phyloP scores from a whole-genome alignment of 2,797 vertebrate species.

The Schizothorax lantsangensis region DNA sequence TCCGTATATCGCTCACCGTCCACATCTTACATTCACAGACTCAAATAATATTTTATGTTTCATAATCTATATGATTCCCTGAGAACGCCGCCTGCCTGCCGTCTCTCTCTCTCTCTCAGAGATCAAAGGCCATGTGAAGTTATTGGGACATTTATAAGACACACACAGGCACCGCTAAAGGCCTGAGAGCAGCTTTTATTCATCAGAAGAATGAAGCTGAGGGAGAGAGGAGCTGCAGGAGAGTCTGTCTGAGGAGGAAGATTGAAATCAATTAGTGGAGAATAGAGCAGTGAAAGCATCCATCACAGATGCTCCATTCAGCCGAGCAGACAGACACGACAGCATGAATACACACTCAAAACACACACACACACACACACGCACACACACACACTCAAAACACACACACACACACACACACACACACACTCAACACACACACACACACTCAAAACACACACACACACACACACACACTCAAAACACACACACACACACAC shows the following conservation, averaged over 20 bases:
- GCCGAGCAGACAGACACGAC: slow-evolving; percentile 32
- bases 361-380: neutral
- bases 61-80: slow-evolving; percentile 51
- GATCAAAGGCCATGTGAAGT: slow-evolving; percentile 75
- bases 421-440: no score
- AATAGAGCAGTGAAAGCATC: slow-evolving; percentile 57
- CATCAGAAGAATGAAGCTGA: slow-evolving; percentile 49
- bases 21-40: slow-evolving; percentile 46
- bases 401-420: neutral
- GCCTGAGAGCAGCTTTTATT: slow-evolving; percentile 60
- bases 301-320: slow-evolving; percentile 37
- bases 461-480: no score
- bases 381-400: neutral
- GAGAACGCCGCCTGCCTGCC: slow-evolving; percentile 38
- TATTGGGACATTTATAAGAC: slow-evolving; percentile 67
- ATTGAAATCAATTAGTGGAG: slow-evolving; percentile 66
- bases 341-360: slow-evolving; percentile 1
- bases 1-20: neutral
- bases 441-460: no score
- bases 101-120: slow-evolving; percentile 35
- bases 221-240: slow-evolving; percentile 32
- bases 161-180: slow-evolving; percentile 56
- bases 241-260: slow-evolving; percentile 30
- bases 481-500: slow-evolving; percentile 62
- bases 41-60: slow-evolving; percentile 66